Evolutionary conservation across 2,888 invertebrate species (phyloP).

Genomic region (Dromius quadrimaculatus): DNA sequence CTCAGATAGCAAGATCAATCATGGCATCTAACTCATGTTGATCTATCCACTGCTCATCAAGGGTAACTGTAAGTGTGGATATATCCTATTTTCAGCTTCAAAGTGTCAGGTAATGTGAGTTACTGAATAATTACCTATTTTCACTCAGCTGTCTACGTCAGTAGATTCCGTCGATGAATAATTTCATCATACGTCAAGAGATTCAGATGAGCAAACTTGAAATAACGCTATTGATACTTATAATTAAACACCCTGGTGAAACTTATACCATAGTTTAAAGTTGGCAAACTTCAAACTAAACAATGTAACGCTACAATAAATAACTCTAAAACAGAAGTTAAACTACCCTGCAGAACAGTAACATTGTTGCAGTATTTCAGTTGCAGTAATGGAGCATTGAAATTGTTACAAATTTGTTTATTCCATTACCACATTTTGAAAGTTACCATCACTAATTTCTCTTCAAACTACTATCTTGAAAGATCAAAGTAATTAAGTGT

Average conservation of each 20-base stretch:
- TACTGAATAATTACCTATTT: no score
- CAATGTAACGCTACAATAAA: constrained; percentile 35
- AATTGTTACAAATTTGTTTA: constrained; percentile 16
- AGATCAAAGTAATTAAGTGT: constrained; percentile 37
- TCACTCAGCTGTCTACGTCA: no score
- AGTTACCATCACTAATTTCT: constrained; percentile 13
- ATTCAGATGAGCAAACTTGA: constrained; percentile 12
- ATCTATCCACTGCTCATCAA: no score
- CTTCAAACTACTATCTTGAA: constrained; percentile 8
- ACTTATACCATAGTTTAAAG: constrained; percentile 35
- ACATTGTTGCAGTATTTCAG: background rate
- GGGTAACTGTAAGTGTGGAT: no score
- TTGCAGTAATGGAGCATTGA: constrained; percentile 2
- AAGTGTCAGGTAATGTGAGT: no score
- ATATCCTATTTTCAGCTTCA: no score
- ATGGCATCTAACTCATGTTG: no score
- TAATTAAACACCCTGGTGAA: constrained; percentile 33
- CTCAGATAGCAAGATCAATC: no score
- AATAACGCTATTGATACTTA: constrained; percentile 16
- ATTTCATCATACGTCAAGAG: no score
- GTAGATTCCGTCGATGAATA: no score
- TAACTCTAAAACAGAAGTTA: constrained; percentile 35
- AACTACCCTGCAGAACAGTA: constrained; percentile 22
- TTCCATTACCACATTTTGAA: background rate
- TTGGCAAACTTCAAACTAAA: constrained; percentile 22